A percentile compares a stretch with the other conserved stretches of the same genome.
Conservation (phyloP, 2,797 vertebrate genomes). For the Amphiprion clarkii region DNA sequence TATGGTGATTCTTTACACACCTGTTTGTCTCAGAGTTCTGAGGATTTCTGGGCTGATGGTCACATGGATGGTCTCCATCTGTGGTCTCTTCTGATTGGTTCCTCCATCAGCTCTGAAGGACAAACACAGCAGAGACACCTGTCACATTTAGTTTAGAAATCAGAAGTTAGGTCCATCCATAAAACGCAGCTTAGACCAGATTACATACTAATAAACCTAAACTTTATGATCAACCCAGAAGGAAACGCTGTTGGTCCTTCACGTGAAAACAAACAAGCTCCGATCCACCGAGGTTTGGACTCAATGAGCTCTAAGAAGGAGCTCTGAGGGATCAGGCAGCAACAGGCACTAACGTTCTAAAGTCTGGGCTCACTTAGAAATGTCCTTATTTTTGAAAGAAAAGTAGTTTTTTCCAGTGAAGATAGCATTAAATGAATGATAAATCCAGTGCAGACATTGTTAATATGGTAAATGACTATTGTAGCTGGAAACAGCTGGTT, state of each 20-base stretch:
- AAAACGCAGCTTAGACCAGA: background rate
- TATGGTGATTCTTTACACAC: background rate
- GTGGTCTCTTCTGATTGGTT: slow-evolving; percentile 49
- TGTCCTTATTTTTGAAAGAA: too few relatives aligned
- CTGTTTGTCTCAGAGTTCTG: slow-evolving; percentile 73
- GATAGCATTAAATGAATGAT: too few relatives aligned
- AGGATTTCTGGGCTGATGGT: slow-evolving; percentile 56
- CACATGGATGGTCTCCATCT: slow-evolving; percentile 39
- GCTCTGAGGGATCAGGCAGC: too few relatives aligned
- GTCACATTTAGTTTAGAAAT: background rate
- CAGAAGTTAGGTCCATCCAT: background rate
- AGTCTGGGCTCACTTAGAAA: too few relatives aligned
- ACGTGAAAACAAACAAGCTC: background rate
- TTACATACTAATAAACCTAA: background rate
- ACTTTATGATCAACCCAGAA: background rate
- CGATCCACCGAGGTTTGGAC: background rate
- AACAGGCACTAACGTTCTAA: too few relatives aligned
- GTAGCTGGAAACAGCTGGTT: too few relatives aligned
- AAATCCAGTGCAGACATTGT: too few relatives aligned
- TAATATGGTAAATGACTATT: too few relatives aligned
- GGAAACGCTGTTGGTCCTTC: background rate
- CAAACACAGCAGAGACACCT: background rate
- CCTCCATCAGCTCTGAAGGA: slow-evolving; percentile 47
- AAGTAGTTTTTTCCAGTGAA: too few relatives aligned
- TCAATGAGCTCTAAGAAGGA: background rate